phyloP scores from a whole-genome alignment of 2,113 vertebrate genomes.

The Ciconia stormi region DNA sequence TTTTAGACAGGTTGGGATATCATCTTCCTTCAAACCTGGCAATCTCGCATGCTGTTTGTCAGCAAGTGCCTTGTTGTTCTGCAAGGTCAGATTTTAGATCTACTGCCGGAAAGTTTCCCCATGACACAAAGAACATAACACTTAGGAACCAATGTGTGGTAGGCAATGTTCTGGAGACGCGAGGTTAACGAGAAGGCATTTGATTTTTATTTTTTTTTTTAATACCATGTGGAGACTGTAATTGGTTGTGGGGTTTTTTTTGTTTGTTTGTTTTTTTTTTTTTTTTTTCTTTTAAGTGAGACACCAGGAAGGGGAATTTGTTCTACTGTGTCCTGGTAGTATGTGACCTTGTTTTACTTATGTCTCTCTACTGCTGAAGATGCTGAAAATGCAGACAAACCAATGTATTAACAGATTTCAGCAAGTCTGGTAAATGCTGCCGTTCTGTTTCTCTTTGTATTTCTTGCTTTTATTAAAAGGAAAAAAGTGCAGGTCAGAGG shows the following conservation, averaged over 20 bases:
- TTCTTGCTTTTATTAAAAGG: neutral
- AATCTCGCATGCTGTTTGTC: constrained; percentile 2
- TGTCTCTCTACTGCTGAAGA: neutral
- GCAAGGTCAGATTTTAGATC: constrained; percentile 48
- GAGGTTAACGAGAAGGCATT: neutral
- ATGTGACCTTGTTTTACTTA: neutral
- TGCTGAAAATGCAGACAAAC: neutral
- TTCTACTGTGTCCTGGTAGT: neutral
- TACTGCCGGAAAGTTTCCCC: neutral
- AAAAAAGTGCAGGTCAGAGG: neutral
- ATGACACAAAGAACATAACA: neutral
- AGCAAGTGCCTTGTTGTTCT: constrained; percentile 19
- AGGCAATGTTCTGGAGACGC: neutral
- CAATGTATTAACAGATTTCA: neutral
- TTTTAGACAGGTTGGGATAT: constrained; percentile 34
- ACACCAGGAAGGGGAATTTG: neutral
- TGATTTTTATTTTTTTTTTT: neutral
- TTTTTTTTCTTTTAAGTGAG: neutral
- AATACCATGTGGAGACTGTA: neutral
- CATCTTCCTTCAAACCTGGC: constrained; percentile 26
- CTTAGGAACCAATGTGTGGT: neutral
- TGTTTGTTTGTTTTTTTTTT: too few species aligned
- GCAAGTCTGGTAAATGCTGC: neutral
- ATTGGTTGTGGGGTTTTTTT: neutral
- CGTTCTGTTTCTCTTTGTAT: neutral